These are phyloP conservation scores for Parazoanthus darwini DNA, from an alignment of 92 coral and sea anemone species.

Conservation along the genomic window DNA sequence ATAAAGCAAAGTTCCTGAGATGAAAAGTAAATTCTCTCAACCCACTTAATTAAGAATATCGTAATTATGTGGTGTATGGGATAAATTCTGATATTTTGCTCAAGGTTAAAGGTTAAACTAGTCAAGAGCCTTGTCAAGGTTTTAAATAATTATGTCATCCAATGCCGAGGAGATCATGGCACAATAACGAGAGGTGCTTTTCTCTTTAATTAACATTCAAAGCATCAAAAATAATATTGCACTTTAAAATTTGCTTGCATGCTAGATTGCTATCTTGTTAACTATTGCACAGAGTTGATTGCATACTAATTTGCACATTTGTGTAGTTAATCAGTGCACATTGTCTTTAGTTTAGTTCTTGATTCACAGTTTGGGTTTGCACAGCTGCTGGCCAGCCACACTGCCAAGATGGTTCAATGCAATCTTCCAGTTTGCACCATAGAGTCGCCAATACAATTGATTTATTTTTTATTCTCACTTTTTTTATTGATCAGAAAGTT, in stretches of 20 bases:
- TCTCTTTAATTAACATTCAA: background rate
- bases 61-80: no score
- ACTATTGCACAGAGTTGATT: slow-evolving; percentile 25
- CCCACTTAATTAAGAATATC: no score
- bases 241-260: slow-evolving; percentile 26
- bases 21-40: no score
- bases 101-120: no score
- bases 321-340: background rate
- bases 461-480: background rate
- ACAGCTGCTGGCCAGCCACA: background rate
- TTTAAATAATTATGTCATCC: background rate
- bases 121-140: background rate
- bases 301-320: slow-evolving; percentile 28
- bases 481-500: background rate
- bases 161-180: background rate
- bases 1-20: no score
- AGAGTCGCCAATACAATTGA: background rate
- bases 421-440: background rate
- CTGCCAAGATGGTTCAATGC: background rate
- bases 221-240: background rate
- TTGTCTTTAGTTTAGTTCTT: background rate
- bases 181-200: no score
- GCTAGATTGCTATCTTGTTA: slow-evolving; percentile 24
- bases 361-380: slow-evolving; percentile 4
- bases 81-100: no score